Base-by-base conservation (phyloP, 2,888 invertebrate genomes). In the Liposcelis brunnea region DNA sequence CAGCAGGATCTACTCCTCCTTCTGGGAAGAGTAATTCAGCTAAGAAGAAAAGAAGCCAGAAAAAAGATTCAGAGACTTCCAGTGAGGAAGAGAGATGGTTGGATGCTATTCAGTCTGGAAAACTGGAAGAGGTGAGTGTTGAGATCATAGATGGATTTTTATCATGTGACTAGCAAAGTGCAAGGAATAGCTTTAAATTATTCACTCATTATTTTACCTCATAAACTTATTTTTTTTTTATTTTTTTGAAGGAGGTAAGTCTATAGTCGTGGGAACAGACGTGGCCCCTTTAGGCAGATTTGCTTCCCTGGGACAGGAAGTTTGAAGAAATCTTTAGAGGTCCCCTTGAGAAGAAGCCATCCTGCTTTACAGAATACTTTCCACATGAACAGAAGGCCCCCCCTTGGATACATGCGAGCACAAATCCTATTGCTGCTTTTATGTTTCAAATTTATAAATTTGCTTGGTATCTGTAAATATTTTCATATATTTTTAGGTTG, bases 11-110 rank as follows among this genome's bases (percentile, higher is more conserved):
- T 2, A 49, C 58, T n/a, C 52, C 60, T 4, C 57, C 61, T 1
- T 56, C 62, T 15, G 62, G 59, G 49, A 54, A 57, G 19, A 26
- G 5, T 6, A 26, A 26, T 26, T 26, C 26, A 26, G 52, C 55
- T 26, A 69, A 71, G 44, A 80, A 77, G 56, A 78, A 75, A 55
- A 79, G 75, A 58, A 74, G 71, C 46, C 75, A 74, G 56, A 76
- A 80, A 1, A 73, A 77, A 56, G 81, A 84, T 16, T 84, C 84
- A 59, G 83, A 81, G 18, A 85, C 83, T 0, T 86, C 89, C 1
- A 91, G 91, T 58, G 94, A 93, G 61, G 93, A 93, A 61, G 90
- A 91, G 61, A 69, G 89, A 51, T 94, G 91, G 91, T 66, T 93
- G 5, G 86, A 87, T 60, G 91, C 91, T 10, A 83, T 93, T 34